Evolutionary conservation across 2,888 invertebrate species (phyloP).

Genomic region (Polietes domitor): DNA sequence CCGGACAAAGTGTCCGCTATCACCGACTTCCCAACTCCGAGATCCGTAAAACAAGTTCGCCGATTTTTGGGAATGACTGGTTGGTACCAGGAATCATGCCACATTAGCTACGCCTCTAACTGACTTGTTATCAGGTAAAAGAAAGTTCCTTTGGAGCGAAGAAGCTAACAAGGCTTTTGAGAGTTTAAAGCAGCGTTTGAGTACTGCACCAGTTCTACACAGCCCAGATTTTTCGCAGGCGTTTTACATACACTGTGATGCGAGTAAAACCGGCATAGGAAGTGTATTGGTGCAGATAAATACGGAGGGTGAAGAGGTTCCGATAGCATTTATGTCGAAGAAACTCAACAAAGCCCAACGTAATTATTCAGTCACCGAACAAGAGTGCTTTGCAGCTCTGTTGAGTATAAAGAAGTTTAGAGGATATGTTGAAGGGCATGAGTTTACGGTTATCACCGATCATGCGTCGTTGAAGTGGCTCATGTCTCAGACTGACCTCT

Average conservation of each 20-base stretch:
- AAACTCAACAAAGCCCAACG: constrained; percentile 46
- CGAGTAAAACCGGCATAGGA: constrained; percentile 36
- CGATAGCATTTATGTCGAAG: constrained; percentile 53
- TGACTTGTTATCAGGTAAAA: constrained; percentile 17
- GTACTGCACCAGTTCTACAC: constrained; percentile 48
- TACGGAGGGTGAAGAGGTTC: constrained; percentile 44
- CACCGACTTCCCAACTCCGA: constrained; percentile 46
- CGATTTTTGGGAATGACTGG: constrained; percentile 58
- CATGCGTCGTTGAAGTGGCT: constrained; percentile 21
- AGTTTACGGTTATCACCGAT: constrained; percentile 41
- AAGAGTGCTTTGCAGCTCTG: constrained; percentile 26
- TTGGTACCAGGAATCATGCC: constrained; percentile 53
- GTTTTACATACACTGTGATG: constrained; percentile 40
- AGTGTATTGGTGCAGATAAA: constrained; percentile 29
- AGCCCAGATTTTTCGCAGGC: constrained; percentile 34
- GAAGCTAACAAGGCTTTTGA: constrained; percentile 45
- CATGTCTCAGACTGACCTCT: constrained; percentile 1
- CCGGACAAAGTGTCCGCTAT: constrained; percentile 38
- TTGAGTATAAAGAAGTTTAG: constrained; percentile 30
- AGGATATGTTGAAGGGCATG: constrained; percentile 39
- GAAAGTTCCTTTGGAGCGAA: constrained; percentile 34
- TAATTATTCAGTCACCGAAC: constrained; percentile 40
- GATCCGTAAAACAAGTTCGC: constrained; percentile 43
- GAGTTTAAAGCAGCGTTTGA: constrained; percentile 26
- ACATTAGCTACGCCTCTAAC: constrained; percentile 47